Conservation (phyloP, 2,113 vertebrate genomes). For the Leucoraja erinaceus region DNA sequence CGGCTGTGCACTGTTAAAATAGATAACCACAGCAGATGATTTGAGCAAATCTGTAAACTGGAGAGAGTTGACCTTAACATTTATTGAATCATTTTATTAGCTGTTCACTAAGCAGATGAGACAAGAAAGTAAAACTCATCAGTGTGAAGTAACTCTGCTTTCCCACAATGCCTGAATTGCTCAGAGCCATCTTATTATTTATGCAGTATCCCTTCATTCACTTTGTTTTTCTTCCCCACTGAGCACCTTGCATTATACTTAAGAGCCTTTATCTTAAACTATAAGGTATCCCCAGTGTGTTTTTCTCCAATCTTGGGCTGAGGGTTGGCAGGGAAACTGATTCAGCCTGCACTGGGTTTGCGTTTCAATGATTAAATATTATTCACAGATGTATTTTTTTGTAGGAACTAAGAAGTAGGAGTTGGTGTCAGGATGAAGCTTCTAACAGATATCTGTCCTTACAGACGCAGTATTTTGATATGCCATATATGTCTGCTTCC, state of each 20-base stretch:
- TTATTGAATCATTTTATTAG: not conserved
- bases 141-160: not conserved
- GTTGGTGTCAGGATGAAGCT: not conserved
- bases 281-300: not conserved
- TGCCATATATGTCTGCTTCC: not conserved
- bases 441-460: slow-evolving; percentile 2
- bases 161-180: not conserved
- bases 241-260: not conserved
- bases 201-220: not conserved
- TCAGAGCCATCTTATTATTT: not conserved
- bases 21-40: not conserved
- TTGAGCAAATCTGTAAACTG: not conserved
- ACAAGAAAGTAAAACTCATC: not conserved
- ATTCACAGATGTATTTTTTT: slow-evolving; percentile 15
- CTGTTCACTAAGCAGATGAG: not conserved
- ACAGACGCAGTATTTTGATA: slow-evolving; percentile 17
- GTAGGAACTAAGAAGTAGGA: not conserved
- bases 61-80: not conserved
- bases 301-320: not conserved
- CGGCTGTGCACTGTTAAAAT: not conserved
- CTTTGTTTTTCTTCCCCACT: not conserved
- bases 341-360: not conserved
- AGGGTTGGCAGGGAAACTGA: slow-evolving; percentile 18
- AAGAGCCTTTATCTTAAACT: not conserved
- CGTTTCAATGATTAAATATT: not conserved